Conservation (phyloP, 1,140 invertebrate genomes). For the Maniola jurtina region DNA sequence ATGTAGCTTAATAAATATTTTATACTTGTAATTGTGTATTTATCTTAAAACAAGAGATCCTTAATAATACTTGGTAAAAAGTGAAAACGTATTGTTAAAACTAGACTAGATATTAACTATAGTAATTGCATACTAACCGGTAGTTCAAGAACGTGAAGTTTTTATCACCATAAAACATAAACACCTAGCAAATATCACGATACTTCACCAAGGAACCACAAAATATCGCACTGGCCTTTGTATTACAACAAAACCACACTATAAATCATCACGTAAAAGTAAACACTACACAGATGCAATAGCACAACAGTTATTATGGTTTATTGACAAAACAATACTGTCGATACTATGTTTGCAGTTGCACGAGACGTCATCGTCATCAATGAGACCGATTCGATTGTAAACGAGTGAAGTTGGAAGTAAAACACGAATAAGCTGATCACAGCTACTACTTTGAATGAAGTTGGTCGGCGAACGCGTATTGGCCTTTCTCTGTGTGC, state of each 20-base stretch:
- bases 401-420: constrained; percentile 58
- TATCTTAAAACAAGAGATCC: no score
- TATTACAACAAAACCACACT: constrained; percentile 7
- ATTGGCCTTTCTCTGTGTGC: constrained; percentile 50
- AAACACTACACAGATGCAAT: constrained; percentile 32
- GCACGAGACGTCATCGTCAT: constrained; percentile 69
- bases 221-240: constrained; percentile 18
- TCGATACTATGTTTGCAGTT: constrained; percentile 50
- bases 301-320: constrained; percentile 38
- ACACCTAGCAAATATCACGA: constrained; percentile 27
- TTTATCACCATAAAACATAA: constrained; percentile 17
- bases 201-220: constrained; percentile 28
- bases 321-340: constrained; percentile 69
- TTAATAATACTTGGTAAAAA: background rate
- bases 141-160: constrained; percentile 24
- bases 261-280: constrained; percentile 17
- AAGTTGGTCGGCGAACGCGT: constrained; percentile 50
- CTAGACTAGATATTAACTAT: background rate
- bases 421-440: constrained; percentile 37
- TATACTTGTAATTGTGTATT: constrained; percentile 3
- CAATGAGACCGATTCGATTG: constrained; percentile 51
- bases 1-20: constrained; percentile 8
- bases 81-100: background rate
- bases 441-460: constrained; percentile 53
- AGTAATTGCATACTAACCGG: constrained; percentile 7